phyloP scores from a whole-genome alignment of 2,113 vertebrate species.

The Trematomus loennbergii region DNA sequence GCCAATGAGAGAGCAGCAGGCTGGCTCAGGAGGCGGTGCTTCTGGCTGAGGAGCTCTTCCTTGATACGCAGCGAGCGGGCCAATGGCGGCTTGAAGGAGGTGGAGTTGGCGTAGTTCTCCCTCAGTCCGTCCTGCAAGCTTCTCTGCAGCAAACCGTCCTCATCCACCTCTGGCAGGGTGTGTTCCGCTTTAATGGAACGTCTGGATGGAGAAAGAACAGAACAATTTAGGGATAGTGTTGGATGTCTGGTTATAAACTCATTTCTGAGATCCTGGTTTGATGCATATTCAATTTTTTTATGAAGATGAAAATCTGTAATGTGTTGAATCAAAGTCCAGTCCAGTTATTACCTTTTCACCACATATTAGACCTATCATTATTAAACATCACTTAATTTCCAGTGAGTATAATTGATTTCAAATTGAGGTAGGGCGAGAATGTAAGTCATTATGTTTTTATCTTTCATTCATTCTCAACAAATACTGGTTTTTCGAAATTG shows the following conservation, averaged over 20 bases:
- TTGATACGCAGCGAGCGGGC: constrained; percentile 97
- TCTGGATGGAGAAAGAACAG: constrained; percentile 89
- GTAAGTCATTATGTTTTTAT: too few relatives aligned
- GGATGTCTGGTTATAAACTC: background rate
- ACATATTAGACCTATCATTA: too few relatives aligned
- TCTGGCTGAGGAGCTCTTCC: constrained; percentile 96
- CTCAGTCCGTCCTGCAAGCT: constrained; percentile 93
- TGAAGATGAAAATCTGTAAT: background rate
- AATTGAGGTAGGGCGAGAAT: too few relatives aligned
- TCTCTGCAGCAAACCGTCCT: constrained; percentile 91
- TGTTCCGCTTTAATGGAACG: constrained; percentile 92
- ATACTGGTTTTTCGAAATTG: too few relatives aligned
- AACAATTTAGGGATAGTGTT: constrained; percentile 6
- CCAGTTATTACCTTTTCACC: background rate
- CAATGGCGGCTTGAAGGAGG: constrained; percentile 94
- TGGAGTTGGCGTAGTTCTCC: constrained; percentile 91
- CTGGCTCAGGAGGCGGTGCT: constrained; percentile 88
- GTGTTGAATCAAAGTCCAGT: background rate
- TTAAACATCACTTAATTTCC: too few relatives aligned
- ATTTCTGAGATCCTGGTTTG: background rate
- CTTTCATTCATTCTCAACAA: too few relatives aligned
- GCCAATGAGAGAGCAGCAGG: constrained; percentile 86
- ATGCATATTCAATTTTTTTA: background rate
- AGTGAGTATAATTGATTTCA: too few relatives aligned
- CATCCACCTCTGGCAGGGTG: constrained; percentile 91